These are phyloP conservation scores for Thunnus albacares DNA, from an alignment of 2,797 vertebrate genomes.

Conservation along the genomic window DNA sequence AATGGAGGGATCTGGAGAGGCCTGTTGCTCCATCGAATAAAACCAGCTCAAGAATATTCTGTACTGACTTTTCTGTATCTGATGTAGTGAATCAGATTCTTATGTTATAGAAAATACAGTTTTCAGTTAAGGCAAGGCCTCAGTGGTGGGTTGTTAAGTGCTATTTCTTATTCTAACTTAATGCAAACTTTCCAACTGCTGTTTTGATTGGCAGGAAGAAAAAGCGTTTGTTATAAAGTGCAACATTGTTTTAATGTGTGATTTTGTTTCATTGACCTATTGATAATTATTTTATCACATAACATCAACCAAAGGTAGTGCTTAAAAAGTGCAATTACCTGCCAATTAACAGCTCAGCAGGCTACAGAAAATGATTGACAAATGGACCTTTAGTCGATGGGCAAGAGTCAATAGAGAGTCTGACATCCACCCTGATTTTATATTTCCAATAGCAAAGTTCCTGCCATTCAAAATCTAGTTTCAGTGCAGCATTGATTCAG, in stretches of 20 bases:
- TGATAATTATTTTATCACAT: not conserved
- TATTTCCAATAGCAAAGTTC: not conserved
- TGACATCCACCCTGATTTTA: not conserved
- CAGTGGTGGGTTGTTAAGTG: not conserved
- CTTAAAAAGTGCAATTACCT: constrained; percentile 22
- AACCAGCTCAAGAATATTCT: not conserved
- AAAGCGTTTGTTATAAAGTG: not conserved
- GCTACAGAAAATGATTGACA: constrained; percentile 11
- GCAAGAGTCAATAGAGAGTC: constrained; percentile 1
- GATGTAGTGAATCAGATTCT: constrained; percentile 15
- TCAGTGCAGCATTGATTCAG: not conserved
- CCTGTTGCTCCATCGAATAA: constrained; percentile 4
- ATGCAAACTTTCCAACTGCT: not conserved
- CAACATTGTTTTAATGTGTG: not conserved
- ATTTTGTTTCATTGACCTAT: not conserved
- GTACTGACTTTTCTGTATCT: constrained; percentile 15
- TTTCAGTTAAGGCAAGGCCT: not conserved
- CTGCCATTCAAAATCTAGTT: not conserved
- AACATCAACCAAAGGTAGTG: not conserved
- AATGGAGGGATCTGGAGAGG: constrained; percentile 6
- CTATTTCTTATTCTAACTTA: not conserved
- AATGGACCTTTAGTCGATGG: constrained; percentile 3
- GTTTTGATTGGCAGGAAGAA: not conserved
- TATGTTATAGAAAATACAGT: constrained; percentile 18
- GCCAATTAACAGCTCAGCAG: constrained; percentile 19